Base-by-base conservation (phyloP, 2,888 invertebrate species). In the Amphipyra tragopoginis region DNA sequence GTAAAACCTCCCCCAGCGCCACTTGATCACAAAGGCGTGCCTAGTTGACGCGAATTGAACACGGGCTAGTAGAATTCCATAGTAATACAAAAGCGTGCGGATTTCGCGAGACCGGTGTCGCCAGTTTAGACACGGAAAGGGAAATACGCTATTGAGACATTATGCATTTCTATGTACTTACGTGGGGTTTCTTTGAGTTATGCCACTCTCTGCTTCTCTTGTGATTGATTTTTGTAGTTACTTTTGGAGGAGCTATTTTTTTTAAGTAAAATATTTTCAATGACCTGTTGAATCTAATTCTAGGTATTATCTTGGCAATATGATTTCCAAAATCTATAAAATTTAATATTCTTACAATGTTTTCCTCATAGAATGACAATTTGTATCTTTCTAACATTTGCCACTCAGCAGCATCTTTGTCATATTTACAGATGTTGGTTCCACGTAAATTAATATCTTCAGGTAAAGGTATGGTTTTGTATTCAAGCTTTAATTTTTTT, bases 311-410 rank as follows among this genome's bases (percentile, higher is more conserved):
- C 53, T 97, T 95, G 4, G 95, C 94, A 51, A 96, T 95, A 69
- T 97, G 96, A 82, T 96, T 96, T 2, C 98, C 98, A 91, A 98
- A 98, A 73, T 97, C 96, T 36, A 98, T 95, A 82, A 98, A 96
- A 87, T 97, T 97, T 58, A 97, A 95, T 43, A 97, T 96, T 76
- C 98, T 95, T 71, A 98, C 91, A 26, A 98, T 92, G 55, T 97
- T 96, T 87, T 97, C 97, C 84, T 98, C 97, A 82, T 95, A 95
- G 1, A 92, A 86, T 36, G 94, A 93, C 63, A 96, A 91, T 75
- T 93, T 95, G 60, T 93, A 93, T 72, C 93, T 95, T 13, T 95
- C 90, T 49, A 96, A 83, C 67, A 95, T 93, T 68, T 96, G 95
- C 98, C 98, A 98, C 82, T 97, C 96, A 5, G 97, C 91, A 15